Base-by-base conservation (phyloP, 2,888 invertebrate genomes). In the Eudasyphora cyanicolor region DNA sequence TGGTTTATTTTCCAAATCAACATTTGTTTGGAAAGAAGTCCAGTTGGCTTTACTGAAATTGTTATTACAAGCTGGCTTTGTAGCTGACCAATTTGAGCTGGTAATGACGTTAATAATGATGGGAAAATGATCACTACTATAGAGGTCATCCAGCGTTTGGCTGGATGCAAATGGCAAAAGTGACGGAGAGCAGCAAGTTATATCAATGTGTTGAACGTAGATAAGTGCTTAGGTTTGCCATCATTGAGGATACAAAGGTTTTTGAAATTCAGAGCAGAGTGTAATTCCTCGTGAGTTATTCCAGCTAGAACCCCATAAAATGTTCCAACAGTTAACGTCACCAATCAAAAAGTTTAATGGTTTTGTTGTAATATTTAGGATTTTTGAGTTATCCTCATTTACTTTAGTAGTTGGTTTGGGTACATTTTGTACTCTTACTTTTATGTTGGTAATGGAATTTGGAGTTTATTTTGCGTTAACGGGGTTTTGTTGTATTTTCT, bases 181-280 rank as follows among this genome's bases (percentile, higher is more conserved):
- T 5, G 45, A 49, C 1, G 51, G 17, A 0, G 73, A 57, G 27
- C 73, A 57, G 17, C 29, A 14, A 1, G 42, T 42, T 0, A 74
- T 73, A 17, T 60, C 73, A n/a, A 73, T 60, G 12, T 74, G 0
- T 27, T 60, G 27, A 74, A 45, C 0, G 74, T 62, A 1, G 74
- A 75, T 0, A 42, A 14, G 3, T 75, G 62, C 3, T 45, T 62
- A 14, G 62, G 74, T 1, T 75, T 75, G 4, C 45, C 74, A 21
- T 75, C 74, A 19, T 62, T 75, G 1, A 75, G 12, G 17, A 62
- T 21, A 49, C 74, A 75, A 4, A 75, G n/a, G 42, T 74, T 60
- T 8, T 74, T 57, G n/a, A 24, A 10, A 8, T 60, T 74, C 4
- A 74, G 5, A 7, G 60, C 38, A 35, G 1, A 38, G 21, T 1